Percentiles rank a stretch among this genome's conserved stretches.
Conservation (phyloP, 2,113 vertebrate genomes). For the Parotia lawesii region DNA sequence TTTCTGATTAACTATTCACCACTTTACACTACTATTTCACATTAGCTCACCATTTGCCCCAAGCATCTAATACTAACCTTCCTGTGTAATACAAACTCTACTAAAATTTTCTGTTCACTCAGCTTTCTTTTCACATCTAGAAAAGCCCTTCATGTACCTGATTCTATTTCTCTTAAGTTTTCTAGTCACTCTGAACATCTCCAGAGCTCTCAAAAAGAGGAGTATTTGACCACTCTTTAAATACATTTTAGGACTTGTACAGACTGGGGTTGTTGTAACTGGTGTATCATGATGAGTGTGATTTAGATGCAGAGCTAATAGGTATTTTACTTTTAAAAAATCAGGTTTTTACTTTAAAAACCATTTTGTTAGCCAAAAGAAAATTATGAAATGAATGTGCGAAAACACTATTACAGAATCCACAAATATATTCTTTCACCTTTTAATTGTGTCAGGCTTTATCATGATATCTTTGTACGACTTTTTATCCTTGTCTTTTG, state of each 20-base stretch:
- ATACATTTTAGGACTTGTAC: not conserved
- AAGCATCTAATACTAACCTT: not conserved
- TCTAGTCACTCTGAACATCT: not conserved
- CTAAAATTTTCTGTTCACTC: not conserved
- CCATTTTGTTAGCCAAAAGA: not conserved
- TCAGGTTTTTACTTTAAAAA: not conserved
- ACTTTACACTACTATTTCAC: not conserved
- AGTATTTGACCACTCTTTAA: not conserved
- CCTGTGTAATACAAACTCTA: not conserved
- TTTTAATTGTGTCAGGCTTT: not conserved
- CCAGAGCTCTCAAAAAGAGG: not conserved
- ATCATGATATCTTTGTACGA: not conserved
- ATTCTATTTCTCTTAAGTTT: not conserved
- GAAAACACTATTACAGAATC: not conserved
- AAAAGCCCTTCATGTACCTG: not conserved
- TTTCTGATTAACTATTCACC: not conserved
- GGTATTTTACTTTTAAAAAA: not conserved
- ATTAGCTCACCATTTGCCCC: not conserved
- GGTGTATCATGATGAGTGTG: fast-evolving
- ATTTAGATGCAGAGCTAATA: not conserved
- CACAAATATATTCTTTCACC: not conserved
- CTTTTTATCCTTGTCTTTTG: not conserved
- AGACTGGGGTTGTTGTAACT: not conserved
- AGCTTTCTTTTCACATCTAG: not conserved
- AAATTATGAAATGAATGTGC: not conserved